These are phyloP conservation scores for Chauna torquata DNA, from an alignment of 2,113 vertebrate species.

Conservation along the genomic window DNA sequence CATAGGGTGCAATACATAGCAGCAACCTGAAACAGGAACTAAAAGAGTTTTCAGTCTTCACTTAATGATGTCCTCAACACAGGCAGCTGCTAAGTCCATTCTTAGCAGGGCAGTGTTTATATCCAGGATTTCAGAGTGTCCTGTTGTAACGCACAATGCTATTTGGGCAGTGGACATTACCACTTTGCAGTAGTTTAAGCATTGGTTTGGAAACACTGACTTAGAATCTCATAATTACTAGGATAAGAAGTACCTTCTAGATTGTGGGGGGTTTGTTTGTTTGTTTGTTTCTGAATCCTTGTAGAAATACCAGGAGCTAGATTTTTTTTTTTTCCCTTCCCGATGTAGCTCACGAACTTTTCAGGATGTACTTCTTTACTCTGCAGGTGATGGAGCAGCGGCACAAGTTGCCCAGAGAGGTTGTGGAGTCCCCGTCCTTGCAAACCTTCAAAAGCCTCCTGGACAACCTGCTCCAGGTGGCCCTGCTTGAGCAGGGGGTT, in stretches of 20 bases:
- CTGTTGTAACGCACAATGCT: background rate
- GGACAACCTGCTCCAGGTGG: too few relatives aligned
- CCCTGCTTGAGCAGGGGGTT: too few relatives aligned
- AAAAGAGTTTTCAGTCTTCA: background rate
- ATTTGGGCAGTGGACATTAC: too few relatives aligned
- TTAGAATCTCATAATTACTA: background rate
- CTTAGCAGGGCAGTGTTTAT: background rate
- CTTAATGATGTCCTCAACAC: background rate
- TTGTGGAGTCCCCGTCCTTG: too few relatives aligned
- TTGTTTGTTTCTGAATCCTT: background rate
- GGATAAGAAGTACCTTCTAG: background rate
- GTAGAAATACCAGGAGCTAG: background rate
- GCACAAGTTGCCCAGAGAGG: too few relatives aligned
- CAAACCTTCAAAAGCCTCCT: too few relatives aligned
- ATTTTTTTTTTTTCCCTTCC: background rate
- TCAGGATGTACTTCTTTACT: too few relatives aligned
- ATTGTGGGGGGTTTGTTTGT: too few relatives aligned
- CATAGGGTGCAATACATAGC: background rate
- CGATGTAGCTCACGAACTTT: background rate
- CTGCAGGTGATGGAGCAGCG: too few relatives aligned
- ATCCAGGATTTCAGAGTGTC: background rate
- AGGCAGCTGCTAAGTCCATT: background rate
- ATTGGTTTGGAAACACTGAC: background rate
- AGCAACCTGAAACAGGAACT: background rate
- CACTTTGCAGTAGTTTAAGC: background rate